These are phyloP conservation scores for Marronus borbonicus DNA, from an alignment of 2,888 invertebrate species.

Conservation along the genomic window DNA sequence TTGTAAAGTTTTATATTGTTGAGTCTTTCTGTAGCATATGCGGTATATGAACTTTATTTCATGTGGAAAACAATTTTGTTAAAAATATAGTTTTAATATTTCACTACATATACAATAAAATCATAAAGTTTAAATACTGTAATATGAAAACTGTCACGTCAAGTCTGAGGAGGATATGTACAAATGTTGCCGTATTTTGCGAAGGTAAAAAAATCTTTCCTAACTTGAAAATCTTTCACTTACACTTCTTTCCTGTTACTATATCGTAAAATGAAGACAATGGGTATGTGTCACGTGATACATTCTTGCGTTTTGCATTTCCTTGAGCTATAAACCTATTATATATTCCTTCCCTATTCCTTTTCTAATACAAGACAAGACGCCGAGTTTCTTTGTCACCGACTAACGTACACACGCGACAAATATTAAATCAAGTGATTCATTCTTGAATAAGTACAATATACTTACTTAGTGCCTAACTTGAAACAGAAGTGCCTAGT, in stretches of 20 bases:
- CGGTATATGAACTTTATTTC: too few relatives aligned
- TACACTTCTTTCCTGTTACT: not conserved
- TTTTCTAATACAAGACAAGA: conserved; percentile 17
- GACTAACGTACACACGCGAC: conserved; percentile 17
- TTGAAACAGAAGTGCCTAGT: not conserved
- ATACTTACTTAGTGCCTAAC: not conserved
- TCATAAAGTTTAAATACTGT: too few relatives aligned
- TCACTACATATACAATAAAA: too few relatives aligned
- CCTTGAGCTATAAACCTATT: conserved; percentile 22
- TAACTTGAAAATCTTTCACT: not conserved
- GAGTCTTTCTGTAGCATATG: too few relatives aligned
- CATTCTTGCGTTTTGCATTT: conserved; percentile 17
- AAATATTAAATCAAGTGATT: conserved; percentile 35
- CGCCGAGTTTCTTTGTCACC: conserved; percentile 17
- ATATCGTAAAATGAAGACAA: not conserved
- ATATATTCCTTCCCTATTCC: conserved; percentile 18
- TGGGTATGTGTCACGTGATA: conserved; percentile 13
- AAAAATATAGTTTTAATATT: too few relatives aligned
- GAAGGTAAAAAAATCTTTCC: too few relatives aligned
- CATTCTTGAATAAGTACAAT: conserved; percentile 14
- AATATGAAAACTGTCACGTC: too few relatives aligned
- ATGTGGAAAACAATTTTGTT: too few relatives aligned
- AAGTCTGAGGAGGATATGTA: too few relatives aligned
- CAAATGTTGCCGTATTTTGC: too few relatives aligned
- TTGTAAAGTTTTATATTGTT: too few relatives aligned